Evolutionary conservation across 30 jellyfish, hydroid and myxozoan genomes (phyloP), one percentile per base, ranked within the genome.

Genomic region (Pelagia noctiluca): DNA sequence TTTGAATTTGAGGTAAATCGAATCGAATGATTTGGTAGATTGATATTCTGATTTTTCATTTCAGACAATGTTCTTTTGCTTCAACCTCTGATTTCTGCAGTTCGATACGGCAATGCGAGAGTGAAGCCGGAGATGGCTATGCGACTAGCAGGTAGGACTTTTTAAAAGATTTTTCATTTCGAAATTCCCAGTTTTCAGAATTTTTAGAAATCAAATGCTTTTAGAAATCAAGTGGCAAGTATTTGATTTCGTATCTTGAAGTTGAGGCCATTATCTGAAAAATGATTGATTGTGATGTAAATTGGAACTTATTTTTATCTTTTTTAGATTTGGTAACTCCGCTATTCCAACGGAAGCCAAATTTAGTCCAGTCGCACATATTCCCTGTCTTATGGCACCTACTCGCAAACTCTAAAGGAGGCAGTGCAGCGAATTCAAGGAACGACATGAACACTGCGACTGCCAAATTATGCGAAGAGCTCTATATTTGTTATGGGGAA

Each of bases 311-410:
- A 13, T 13, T 63, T 35, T 38, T 77, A 52, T 32, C 19, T 52
- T 54, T 52, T 86, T 13, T 71, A 93, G 98, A 87, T 65, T 63
- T 93, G 74, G 92, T 93, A 1, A 84, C 90, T 24, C 92, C 88
- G 19, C 72, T 87, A 32, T 93, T 67, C 82, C 81, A 82, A 35
- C 62, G 88, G 18, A 93, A 93, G 75, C 97, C 98, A 32, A 81
- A 80, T 63, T 46, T 76, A 21, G 78, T 93, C 22, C 84, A 76
- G 7, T 18, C 95, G 25, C 87, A 80, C 49, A 85, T 93, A 11
- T 81, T 93, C 3, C 98, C 98, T 3, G 91, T 83, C 8, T 52
- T 86, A 1, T 93, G 98, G 98, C 87, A 93, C 72, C 78, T 93
- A 1, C 89, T 93, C 31, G 33, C 89, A 10, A 76, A 88, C 24